Evolutionary conservation across 2,797 vertebrate genomes (phyloP), one percentile per base, ranked within the genome.

Genomic region (Muraenolepis orangiensis): DNA sequence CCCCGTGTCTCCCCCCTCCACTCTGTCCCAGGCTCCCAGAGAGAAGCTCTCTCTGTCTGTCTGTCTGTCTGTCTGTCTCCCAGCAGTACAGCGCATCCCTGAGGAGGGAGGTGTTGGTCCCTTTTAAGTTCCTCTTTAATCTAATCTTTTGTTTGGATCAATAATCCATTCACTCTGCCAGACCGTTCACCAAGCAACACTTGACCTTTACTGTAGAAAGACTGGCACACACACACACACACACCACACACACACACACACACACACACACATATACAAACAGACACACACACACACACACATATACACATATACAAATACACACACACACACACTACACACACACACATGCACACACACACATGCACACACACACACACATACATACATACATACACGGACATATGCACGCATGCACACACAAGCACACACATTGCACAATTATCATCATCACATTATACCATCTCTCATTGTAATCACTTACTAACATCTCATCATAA

Each of bases 161-260:
- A 92, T 92, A 91, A 91, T 78, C 84, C 85, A 90, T 91, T 93
- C 89, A 75, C 85, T 87, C 74, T 88, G 87, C 87, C 84, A 90
- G 89, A 85, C 88, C 87, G 86, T 91, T 90, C 88, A 83, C 74
- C 29, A 77, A 86, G 87, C 90, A 89, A 84, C 73, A 83, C 81
- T 88, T 87, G 74, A 69, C 73, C 14, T 67, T 67, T 29, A 30
- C 28, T 16, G 66, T 8, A 10, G 10, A 64, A 64, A 64, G 7
- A 10, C 10, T 64, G 57, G 57, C 57, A 11, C 8, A 38, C 36
- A 12, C 36, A 8, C 32, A 4, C 32, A 34, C 32, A 34, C 32
- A 34, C 32, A 34, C 32, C 32, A 34, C 32, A 34, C 32, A 34
- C 32, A 34, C 32, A 34, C 32, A 34, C 8, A 11, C 36, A 38